Percentiles rank a stretch among this genome's conserved stretches.
phyloP scores from a whole-genome alignment of 2,113 vertebrate species.

The Meles meles region DNA sequence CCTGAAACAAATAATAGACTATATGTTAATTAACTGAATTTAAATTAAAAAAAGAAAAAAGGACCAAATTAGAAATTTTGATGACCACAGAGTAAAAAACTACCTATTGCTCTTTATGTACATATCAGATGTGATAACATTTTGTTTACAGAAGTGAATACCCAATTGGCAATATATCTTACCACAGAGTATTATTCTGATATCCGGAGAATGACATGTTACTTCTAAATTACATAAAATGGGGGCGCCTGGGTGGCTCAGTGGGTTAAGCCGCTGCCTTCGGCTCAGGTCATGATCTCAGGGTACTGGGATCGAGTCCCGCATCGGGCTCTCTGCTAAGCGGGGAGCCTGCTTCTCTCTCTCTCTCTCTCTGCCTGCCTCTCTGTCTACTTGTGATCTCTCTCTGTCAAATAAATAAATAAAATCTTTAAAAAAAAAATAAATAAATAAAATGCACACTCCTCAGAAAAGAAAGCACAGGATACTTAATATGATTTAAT shows the following conservation, averaged over 20 bases:
- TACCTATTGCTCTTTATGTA: not conserved
- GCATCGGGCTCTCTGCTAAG: no score
- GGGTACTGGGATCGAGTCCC: no score
- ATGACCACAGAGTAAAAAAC: not conserved
- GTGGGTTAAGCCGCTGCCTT: no score
- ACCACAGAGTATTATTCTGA: not conserved
- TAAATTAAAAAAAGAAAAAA: not conserved
- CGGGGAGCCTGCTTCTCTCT: no score
- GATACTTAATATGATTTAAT: not conserved
- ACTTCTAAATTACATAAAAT: conserved; percentile 22
- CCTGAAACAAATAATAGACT: no score
- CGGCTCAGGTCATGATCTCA: no score
- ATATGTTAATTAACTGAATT: no score
- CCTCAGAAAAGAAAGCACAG: not conserved
- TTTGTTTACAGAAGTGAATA: conserved; percentile 2
- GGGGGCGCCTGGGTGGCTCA: no score
- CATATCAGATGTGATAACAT: not conserved
- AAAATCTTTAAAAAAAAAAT: no score
- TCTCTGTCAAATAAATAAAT: no score
- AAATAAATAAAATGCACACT: conserved; percentile 21
- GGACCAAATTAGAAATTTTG: not conserved
- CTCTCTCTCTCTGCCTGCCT: no score
- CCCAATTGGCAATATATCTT: not conserved
- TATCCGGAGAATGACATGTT: not conserved
- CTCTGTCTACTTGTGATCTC: no score